Evolutionary conservation across 2,888 invertebrate genomes (phyloP).

Genomic region (Drosophila cracens): DNA sequence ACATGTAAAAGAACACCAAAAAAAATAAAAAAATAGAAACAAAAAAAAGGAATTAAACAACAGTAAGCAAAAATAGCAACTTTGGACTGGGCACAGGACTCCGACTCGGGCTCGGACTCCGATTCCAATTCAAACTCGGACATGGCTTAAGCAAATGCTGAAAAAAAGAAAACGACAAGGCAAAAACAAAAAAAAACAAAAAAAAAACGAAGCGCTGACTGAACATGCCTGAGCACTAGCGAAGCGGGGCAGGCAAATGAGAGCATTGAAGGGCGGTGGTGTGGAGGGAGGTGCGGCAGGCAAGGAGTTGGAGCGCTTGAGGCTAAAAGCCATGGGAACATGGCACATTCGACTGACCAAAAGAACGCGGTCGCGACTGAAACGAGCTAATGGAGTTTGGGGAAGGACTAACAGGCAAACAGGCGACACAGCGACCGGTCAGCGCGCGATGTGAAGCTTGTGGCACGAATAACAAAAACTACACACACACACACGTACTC

Average conservation of each 20-base stretch:
- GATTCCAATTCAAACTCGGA: constrained; percentile 25
- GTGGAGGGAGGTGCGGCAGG: neutral
- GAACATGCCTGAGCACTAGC: constrained; percentile 69
- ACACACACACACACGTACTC: constrained; percentile 12
- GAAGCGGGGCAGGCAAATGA: constrained; percentile 1
- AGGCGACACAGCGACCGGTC: constrained; percentile 68
- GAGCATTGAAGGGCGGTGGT: constrained; percentile 3
- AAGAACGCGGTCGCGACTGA: constrained; percentile 53
- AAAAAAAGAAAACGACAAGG: constrained; percentile 1
- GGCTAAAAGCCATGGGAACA: constrained; percentile 46
- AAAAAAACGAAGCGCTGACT: constrained; percentile 48
- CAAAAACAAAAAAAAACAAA: neutral
- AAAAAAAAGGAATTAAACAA: constrained; percentile 1
- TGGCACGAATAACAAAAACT: constrained; percentile 48
- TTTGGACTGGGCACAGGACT: neutral
- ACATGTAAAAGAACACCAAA: constrained; percentile 63
- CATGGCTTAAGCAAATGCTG: constrained; percentile 39
- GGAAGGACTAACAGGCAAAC: constrained; percentile 18
- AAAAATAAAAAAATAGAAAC: constrained; percentile 30
- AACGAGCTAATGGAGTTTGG: constrained; percentile 23
- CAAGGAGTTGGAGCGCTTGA: neutral
- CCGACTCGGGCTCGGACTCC: constrained; percentile 17
- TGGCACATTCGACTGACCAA: constrained; percentile 47
- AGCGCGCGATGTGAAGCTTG: constrained; percentile 62
- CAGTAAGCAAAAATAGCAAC: constrained; percentile 9